Base-by-base conservation (phyloP, 2,113 vertebrate species). In the Pollimyrus isidori region DNA sequence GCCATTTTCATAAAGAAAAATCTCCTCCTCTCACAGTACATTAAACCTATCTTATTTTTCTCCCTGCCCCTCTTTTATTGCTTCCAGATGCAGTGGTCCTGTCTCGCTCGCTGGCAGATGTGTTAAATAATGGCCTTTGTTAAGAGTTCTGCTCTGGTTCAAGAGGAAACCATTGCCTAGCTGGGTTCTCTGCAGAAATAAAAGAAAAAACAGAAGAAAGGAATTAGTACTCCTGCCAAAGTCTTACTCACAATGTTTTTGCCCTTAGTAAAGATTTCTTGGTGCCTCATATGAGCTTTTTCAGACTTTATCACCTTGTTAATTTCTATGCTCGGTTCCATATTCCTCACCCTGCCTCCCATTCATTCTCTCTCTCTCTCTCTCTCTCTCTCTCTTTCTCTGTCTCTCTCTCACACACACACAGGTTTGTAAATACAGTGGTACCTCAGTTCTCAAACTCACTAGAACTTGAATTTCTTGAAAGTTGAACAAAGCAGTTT, bases 41-140 rank as follows among this genome's bases (percentile, higher is more conserved):
- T 87, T 56, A 87, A 53, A 85, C 80, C 89, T 89, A 56, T 83
- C 23, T 48, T 86, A 49, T 86, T 86, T 69, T 49, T 73, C 62
- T 87, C 83, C 45, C 45, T 86, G 56, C 58, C 84, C 4, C 46
- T 87, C 86, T 30, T 80, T 90, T 80, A 90, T 87, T 90, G 52
- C 86, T 87, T 89, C 88, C 88, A 89, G 88, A 89, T 89, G 88
- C 23, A 53, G 39, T 62, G 52, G 82, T 76, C 52, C 80, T 89
- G 80, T 89, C 88, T 86, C 39, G 10, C 88, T 86, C 53, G 2
- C 88, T 82, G 52, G 76, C 88, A 89, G 80, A 89, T 85, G 88
- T 89, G 88, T 50, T 53, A 87, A 87, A 87, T 87, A 87, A 87
- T 87, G 50, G 48, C 30, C 88, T 82, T 89, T 89, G 88, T 89